phyloP scores from a whole-genome alignment of 2,888 invertebrate species.

The Euzetes globulus region DNA sequence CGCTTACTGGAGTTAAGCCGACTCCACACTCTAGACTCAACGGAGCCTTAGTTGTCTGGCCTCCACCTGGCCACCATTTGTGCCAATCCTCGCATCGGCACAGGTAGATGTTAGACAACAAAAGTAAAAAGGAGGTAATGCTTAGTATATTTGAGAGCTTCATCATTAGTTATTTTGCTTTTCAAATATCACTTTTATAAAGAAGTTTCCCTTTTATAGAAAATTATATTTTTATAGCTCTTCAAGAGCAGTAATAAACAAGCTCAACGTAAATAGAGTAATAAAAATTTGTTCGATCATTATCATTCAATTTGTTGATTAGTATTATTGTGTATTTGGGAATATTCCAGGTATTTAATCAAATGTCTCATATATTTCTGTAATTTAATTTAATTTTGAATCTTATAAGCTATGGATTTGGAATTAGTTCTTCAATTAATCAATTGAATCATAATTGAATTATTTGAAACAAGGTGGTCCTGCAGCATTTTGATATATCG shows the following conservation, averaged over 20 bases:
- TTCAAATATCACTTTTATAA: neutral
- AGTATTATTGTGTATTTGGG: neutral
- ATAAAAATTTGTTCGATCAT: neutral
- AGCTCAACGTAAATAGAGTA: neutral
- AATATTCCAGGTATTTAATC: neutral
- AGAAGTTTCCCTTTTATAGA: neutral
- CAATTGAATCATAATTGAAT: too few relatives aligned
- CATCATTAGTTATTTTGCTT: neutral
- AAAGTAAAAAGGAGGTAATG: neutral
- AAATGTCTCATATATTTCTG: too few relatives aligned
- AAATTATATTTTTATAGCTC: neutral
- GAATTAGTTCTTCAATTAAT: too few relatives aligned
- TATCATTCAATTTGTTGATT: neutral
- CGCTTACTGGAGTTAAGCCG: neutral
- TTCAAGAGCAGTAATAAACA: neutral
- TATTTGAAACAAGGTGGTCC: too few relatives aligned
- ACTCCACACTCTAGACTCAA: slow-evolving; percentile 6
- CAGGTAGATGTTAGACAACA: neutral
- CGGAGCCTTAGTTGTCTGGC: slow-evolving; percentile 10
- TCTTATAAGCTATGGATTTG: too few relatives aligned
- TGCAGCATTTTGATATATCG: too few relatives aligned
- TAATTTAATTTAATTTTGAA: too few relatives aligned
- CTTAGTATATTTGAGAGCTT: too few relatives aligned
- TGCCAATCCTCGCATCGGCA: neutral
- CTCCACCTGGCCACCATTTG: neutral